These are phyloP conservation scores for Addax nasomaculatus DNA, from an alignment of 2,113 vertebrate species.

Conservation along the genomic window DNA sequence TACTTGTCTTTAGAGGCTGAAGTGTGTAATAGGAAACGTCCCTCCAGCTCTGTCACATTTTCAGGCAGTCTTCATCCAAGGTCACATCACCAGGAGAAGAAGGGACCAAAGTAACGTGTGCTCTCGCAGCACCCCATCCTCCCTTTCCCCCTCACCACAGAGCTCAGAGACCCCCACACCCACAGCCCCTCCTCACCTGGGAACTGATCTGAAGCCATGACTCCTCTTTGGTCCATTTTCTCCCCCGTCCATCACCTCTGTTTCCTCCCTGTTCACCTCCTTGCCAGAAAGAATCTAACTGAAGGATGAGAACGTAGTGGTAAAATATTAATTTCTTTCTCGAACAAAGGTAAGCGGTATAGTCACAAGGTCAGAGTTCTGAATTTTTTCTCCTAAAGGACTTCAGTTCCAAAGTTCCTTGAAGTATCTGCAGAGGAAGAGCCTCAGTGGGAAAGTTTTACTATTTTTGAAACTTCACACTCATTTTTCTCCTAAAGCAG, in stretches of 20 bases:
- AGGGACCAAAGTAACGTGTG: background rate
- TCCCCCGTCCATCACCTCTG: background rate
- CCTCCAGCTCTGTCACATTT: background rate
- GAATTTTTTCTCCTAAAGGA: constrained; percentile 33
- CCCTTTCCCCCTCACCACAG: background rate
- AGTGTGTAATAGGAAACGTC: background rate
- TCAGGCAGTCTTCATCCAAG: constrained; percentile 23
- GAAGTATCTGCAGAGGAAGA: background rate
- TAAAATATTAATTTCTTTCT: constrained; percentile 67
- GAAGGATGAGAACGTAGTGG: background rate
- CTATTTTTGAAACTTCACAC: constrained; percentile 55
- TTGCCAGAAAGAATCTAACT: constrained; percentile 40
- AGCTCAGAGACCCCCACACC: background rate
- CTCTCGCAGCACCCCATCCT: background rate
- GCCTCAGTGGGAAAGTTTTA: constrained; percentile 30
- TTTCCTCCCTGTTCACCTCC: background rate
- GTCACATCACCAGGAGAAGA: background rate
- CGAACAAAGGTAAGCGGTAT: constrained; percentile 61
- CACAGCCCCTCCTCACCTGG: background rate
- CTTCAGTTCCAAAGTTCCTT: constrained; percentile 51
- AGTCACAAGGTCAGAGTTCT: constrained; percentile 62
- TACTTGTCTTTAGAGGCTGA: constrained; percentile 30
- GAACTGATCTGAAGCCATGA: constrained; percentile 48
- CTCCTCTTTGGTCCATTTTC: constrained; percentile 50
- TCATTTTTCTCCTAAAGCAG: background rate